Conservation (phyloP, 2,797 vertebrate species). For the Neopelma chrysocephalum region DNA sequence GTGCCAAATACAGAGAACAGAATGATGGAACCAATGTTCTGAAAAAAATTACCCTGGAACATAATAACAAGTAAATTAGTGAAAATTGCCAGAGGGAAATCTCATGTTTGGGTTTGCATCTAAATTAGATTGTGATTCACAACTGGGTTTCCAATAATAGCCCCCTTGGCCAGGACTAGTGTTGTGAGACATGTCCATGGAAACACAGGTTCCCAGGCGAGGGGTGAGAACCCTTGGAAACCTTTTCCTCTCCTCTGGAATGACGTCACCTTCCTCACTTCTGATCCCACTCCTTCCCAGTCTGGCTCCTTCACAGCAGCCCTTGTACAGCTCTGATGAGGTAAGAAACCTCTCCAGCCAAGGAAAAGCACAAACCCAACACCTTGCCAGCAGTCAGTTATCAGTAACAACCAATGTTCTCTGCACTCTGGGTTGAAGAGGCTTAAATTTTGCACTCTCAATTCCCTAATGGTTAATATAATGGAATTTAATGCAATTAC, state of each 20-base stretch:
- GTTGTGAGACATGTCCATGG: neutral
- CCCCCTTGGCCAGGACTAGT: neutral
- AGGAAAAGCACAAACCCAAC: neutral
- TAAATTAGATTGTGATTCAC: neutral
- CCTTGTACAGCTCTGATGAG: neutral
- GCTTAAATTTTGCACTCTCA: neutral
- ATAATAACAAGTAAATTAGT: constrained; percentile 11
- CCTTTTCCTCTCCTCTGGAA: neutral
- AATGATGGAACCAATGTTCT: constrained; percentile 98
- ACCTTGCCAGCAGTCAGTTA: neutral
- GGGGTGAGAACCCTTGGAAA: neutral
- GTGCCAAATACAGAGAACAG: constrained; percentile 97
- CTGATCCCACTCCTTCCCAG: neutral
- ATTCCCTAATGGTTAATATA: neutral
- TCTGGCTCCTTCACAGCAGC: neutral
- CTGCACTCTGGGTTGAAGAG: neutral
- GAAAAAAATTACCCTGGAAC: constrained; percentile 96
- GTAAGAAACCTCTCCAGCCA: neutral
- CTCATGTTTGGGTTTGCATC: neutral
- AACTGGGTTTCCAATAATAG: neutral
- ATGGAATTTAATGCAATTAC: neutral
- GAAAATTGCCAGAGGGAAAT: neutral
- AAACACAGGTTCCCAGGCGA: neutral
- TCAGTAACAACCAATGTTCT: neutral
- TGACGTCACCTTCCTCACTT: neutral